These are phyloP conservation scores for Tenthredo notha DNA, from an alignment of 2,888 invertebrate genomes.

Conservation along the genomic window DNA sequence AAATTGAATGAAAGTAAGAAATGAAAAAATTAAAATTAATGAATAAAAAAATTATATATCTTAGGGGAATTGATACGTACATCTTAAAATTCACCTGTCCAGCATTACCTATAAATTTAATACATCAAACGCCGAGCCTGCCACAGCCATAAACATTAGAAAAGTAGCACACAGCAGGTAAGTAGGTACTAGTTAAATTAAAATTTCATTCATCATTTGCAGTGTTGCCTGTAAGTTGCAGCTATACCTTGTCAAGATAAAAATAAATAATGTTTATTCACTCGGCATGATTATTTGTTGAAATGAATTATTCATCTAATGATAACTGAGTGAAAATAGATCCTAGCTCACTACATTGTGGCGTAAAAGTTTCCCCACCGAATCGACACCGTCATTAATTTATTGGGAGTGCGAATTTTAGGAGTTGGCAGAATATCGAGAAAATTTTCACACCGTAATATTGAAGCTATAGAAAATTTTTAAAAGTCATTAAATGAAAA, in stretches of 20 bases:
- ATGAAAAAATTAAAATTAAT: neutral
- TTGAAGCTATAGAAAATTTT: neutral
- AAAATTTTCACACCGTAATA: no score
- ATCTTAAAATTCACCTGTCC: slow-evolving; percentile 30
- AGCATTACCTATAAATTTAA: slow-evolving; percentile 7
- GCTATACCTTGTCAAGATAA: neutral
- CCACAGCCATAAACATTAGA: neutral
- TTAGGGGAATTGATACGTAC: slow-evolving; percentile 6
- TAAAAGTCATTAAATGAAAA: neutral
- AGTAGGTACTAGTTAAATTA: slow-evolving; percentile 29
- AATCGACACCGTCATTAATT: neutral
- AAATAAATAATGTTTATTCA: slow-evolving; percentile 33
- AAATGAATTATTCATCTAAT: neutral
- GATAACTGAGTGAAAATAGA: neutral
- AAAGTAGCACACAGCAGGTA: slow-evolving; percentile 47
- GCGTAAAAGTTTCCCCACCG: neutral
- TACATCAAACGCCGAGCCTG: neutral
- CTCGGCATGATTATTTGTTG: neutral
- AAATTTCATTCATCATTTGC: slow-evolving; percentile 37
- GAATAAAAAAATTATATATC: neutral
- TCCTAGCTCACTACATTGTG: neutral
- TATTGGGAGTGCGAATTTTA: neutral
- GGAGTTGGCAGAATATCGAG: neutral
- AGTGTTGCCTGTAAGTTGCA: neutral
- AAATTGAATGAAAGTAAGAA: neutral